Evolutionary conservation across 2,797 vertebrate genomes (phyloP).

Genomic region (Liasis olivaceus): DNA sequence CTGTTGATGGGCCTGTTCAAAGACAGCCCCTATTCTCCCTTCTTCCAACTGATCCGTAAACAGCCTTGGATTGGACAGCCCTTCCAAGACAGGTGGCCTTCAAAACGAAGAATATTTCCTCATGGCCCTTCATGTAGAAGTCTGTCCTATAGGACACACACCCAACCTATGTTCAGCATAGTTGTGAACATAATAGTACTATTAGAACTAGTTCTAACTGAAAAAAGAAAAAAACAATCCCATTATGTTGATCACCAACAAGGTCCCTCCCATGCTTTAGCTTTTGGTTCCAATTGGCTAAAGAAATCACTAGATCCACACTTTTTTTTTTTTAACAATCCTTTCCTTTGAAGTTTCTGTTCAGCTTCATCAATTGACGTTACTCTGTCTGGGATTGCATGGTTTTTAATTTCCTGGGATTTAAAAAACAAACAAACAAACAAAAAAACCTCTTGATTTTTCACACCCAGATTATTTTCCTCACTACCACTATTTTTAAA

Average conservation of each 20-base stretch:
- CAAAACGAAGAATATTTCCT: too few relatives aligned
- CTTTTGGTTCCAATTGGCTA: not conserved
- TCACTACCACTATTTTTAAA: constrained; percentile 10
- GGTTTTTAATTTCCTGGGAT: not conserved
- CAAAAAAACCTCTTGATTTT: not conserved
- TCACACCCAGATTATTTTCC: constrained; percentile 3
- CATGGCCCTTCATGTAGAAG: too few relatives aligned
- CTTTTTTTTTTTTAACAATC: not conserved
- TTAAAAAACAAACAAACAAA: not conserved
- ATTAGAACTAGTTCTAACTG: not conserved
- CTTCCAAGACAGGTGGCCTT: too few relatives aligned
- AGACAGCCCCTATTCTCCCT: too few relatives aligned
- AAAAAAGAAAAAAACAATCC: not conserved
- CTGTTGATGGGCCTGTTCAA: too few relatives aligned
- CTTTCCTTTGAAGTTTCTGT: not conserved
- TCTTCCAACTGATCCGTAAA: too few relatives aligned
- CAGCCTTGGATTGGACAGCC: too few relatives aligned
- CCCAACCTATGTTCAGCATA: not conserved
- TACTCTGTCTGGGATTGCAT: not conserved
- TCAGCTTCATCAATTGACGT: not conserved
- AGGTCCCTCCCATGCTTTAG: not conserved
- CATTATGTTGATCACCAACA: not conserved
- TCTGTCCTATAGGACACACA: too few relatives aligned
- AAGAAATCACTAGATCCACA: not conserved
- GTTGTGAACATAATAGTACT: not conserved